Base-by-base conservation (phyloP, 2,888 invertebrate species). In the Drosophila parthenogenetica region DNA sequence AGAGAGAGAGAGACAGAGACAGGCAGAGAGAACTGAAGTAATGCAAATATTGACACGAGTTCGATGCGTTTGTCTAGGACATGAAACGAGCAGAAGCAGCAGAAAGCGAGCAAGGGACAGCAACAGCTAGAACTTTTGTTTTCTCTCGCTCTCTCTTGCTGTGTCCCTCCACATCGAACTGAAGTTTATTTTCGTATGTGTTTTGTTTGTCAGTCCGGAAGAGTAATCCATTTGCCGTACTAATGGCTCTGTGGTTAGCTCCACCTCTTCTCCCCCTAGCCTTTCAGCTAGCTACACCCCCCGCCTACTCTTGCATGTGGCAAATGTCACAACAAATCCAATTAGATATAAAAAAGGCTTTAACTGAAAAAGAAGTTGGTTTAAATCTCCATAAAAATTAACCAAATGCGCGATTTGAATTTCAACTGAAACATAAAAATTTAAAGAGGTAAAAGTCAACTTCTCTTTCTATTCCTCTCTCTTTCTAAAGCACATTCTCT, bases 21-120 rank as follows among this genome's bases (percentile, higher is more conserved):
- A 16, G 16, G n/a, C 14, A 49, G 40, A 29, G 48, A 17, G 29
- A 29, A 60, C 63, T 71, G 87, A 84, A 89, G 76, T 87, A 87
- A 84, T 84, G 87, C 69, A 84, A 84, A 84, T 84, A 84, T 84
- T 84, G 89, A 84, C 78, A 76, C 45, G 70, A 76, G 64, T 89
- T 73, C 81, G 69, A 87, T 74, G 69, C 78, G 77, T 77, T 80
- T 75, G 77, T 59, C 69, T 65, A 72, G 68, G 76, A 59, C 69
- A 65, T 61, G 64, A 64, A 64, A 48, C 62, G 53, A 72, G 22
- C 22, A 39, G 39, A 40, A 16, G 37, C 7, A 22, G 48, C 5
- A 2, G 32, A 5, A 35, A n/a, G 53, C n/a, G 13, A n/a, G 11
- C 14, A n/a, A 1, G n/a, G 35, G 32, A 54, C 11, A 54, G 43